Conservation (phyloP, 2,113 vertebrate species). For the Catharus fuscescens region DNA sequence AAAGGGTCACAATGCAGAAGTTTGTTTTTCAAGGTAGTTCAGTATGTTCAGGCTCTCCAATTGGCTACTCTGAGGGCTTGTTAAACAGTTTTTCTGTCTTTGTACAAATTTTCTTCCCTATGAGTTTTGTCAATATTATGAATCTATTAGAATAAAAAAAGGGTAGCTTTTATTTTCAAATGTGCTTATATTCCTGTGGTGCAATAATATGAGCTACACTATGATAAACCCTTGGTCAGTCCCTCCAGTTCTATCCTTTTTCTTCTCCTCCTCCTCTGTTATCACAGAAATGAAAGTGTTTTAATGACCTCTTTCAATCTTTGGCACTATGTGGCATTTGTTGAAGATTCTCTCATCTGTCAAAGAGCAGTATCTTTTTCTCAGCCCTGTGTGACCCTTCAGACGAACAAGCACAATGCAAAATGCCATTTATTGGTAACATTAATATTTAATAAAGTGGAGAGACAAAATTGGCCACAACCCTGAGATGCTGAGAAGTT, state of each 20-base stretch:
- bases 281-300: neutral
- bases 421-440: neutral
- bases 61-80: neutral
- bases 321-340: neutral
- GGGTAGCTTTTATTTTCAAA: neutral
- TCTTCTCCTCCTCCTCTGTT: neutral
- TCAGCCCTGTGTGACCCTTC: neutral
- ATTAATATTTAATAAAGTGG: neutral
- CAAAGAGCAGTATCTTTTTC: neutral
- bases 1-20: fast-evolving
- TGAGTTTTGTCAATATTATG: neutral
- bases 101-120: neutral
- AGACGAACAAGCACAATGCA: neutral
- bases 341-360: neutral
- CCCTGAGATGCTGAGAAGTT: neutral
- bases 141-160: neutral
- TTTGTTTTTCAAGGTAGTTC: neutral
- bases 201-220: neutral
- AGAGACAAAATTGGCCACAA: neutral
- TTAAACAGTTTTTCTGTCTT: neutral
- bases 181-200: neutral
- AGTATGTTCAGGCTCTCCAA: neutral
- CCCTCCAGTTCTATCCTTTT: neutral
- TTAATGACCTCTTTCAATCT: neutral
- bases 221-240: neutral